Conservation (phyloP, 2,797 vertebrate genomes). For the Psittacula echo region DNA sequence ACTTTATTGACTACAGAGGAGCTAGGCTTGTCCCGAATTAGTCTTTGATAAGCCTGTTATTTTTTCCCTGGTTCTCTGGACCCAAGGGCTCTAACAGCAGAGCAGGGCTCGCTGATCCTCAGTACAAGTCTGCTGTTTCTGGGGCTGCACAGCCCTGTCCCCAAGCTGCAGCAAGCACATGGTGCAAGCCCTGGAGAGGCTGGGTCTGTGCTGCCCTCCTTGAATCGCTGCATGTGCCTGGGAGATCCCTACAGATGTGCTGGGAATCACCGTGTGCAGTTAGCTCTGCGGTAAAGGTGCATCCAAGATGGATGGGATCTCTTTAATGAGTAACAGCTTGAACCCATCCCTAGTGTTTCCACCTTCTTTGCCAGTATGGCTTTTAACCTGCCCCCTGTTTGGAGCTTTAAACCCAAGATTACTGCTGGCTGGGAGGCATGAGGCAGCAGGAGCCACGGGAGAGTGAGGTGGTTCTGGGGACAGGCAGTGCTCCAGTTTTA, state of each 20-base stretch:
- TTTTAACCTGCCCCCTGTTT: neutral
- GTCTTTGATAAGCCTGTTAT: neutral
- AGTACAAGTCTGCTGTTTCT: neutral
- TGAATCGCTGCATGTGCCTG: rapidly evolving
- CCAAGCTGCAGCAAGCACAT: rapidly evolving
- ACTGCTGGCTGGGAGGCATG: neutral
- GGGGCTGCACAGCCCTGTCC: neutral
- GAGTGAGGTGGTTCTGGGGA: neutral
- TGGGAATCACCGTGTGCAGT: rapidly evolving
- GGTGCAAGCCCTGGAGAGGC: neutral
- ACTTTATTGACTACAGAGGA: neutral
- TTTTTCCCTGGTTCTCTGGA: neutral
- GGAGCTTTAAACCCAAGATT: neutral
- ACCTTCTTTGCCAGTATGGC: rapidly evolving
- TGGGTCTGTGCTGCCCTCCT: neutral
- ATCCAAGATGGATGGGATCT: neutral
- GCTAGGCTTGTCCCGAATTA: neutral
- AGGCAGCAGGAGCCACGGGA: neutral
- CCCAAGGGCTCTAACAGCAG: neutral
- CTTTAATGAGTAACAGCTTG: rapidly evolving
- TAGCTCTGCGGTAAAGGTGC: neutral
- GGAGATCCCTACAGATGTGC: neutral
- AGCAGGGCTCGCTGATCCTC: neutral
- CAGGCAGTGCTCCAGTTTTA: neutral
- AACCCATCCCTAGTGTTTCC: neutral